These are phyloP conservation scores for Hemiprocne comata DNA, from an alignment of 2,113 vertebrate species.

Conservation along the genomic window DNA sequence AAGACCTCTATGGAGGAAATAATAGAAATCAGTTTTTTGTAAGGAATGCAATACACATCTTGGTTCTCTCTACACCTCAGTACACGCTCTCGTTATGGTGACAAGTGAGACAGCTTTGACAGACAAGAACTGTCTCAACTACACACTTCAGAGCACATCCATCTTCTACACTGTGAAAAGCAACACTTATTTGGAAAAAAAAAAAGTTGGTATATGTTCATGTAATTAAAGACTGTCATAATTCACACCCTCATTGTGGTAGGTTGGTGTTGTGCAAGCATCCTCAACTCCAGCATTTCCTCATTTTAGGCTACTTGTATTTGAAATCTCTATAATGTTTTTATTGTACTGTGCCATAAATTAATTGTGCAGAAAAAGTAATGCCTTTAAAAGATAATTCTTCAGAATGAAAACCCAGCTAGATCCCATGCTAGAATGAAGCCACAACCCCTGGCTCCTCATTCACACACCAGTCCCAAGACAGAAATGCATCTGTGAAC, in stretches of 20 bases:
- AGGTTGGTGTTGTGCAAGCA: slow-evolving; percentile 1
- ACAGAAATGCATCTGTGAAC: not conserved
- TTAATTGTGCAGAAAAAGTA: not conserved
- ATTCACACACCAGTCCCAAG: not conserved
- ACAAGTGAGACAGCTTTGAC: not conserved
- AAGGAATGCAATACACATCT: not conserved
- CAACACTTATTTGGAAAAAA: not conserved
- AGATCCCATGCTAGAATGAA: not conserved
- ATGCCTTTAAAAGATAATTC: not conserved
- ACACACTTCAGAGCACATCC: not conserved
- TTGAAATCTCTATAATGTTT: not conserved
- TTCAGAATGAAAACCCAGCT: not conserved
- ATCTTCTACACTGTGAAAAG: not conserved
- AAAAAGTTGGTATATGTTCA: not conserved
- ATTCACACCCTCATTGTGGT: slow-evolving; percentile 36
- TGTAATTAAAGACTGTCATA: slow-evolving; percentile 38
- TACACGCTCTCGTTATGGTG: rapidly evolving
- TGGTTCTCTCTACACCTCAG: not conserved
- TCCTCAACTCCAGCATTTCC: not conserved
- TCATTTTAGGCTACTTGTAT: not conserved
- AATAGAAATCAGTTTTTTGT: not conserved
- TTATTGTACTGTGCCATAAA: rapidly evolving
- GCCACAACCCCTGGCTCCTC: not conserved
- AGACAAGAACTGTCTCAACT: not conserved
- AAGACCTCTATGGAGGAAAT: not conserved